phyloP scores from a whole-genome alignment of 2,888 invertebrate species.

The Acronicta leporina region DNA sequence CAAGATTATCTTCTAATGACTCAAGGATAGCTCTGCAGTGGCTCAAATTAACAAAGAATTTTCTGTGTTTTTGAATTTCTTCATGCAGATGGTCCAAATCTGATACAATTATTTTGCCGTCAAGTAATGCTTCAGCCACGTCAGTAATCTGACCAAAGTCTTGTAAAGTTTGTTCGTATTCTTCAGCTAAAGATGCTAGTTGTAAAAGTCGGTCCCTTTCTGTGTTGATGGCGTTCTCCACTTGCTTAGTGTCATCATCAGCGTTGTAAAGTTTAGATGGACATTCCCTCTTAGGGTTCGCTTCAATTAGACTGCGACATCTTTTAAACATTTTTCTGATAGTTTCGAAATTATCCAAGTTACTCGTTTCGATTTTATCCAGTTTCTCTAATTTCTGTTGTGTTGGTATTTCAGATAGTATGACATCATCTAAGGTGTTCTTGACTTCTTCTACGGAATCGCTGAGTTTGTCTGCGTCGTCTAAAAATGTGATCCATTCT shows the following conservation, averaged over 20 bases:
- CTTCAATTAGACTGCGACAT: constrained; percentile 90
- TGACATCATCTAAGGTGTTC: constrained; percentile 87
- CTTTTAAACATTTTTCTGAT: constrained; percentile 90
- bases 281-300: constrained; percentile 92
- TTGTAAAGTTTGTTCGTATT: constrained; percentile 96
- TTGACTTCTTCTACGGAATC: constrained; percentile 85
- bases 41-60: constrained; percentile 96
- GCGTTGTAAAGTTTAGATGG: constrained; percentile 91
- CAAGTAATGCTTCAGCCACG: constrained; percentile 94
- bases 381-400: constrained; percentile 91
- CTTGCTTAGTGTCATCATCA: constrained; percentile 91
- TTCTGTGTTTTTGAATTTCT: constrained; percentile 96
- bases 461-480: constrained; percentile 89
- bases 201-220: constrained; percentile 94
- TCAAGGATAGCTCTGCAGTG: constrained; percentile 96
- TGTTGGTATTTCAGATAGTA: constrained; percentile 91
- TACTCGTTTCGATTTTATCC: constrained; percentile 91
- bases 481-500: constrained; percentile 92
- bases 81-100: constrained; percentile 95
- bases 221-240: constrained; percentile 91
- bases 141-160: constrained; percentile 96
- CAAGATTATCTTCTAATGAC: constrained; percentile 95
- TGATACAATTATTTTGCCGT: constrained; percentile 93
- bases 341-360: constrained; percentile 90
- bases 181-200: constrained; percentile 93